A percentile compares a stretch with the other conserved stretches of the same genome.
Conservation (phyloP, 1,140 invertebrate genomes). For the Drosophila ficusphila region DNA sequence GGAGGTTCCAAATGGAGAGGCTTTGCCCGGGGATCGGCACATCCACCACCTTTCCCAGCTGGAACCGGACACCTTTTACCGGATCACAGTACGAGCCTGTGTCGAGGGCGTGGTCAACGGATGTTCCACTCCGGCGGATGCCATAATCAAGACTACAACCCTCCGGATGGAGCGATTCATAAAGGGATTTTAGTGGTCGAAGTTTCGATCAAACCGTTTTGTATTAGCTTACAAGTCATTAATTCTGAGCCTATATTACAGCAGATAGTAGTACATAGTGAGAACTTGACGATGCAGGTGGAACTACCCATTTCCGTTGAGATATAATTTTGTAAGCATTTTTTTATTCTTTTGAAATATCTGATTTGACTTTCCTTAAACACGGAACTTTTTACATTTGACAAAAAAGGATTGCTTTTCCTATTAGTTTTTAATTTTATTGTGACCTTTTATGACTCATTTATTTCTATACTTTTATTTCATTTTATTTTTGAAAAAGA, state of each 20-base stretch:
- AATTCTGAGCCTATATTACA: constrained; percentile 6
- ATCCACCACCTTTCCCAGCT: constrained; percentile 38
- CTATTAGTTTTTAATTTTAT: too few species aligned
- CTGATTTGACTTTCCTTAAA: too few species aligned
- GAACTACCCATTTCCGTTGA: not conserved
- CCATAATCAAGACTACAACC: constrained; percentile 44
- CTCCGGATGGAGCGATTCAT: constrained; percentile 47
- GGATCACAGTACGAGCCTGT: constrained; percentile 62
- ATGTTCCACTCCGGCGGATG: constrained; percentile 54
- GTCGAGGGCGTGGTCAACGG: constrained; percentile 61
- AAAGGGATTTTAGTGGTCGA: constrained; percentile 11
- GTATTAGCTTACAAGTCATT: constrained; percentile 37
- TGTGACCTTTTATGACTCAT: too few species aligned
- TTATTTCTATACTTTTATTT: too few species aligned
- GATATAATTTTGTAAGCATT: not conserved
- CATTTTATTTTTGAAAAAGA: too few species aligned
- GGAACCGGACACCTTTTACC: constrained; percentile 47
- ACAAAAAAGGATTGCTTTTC: too few species aligned
- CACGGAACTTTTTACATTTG: too few species aligned
- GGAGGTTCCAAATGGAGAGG: constrained; percentile 32
- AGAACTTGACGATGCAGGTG: not conserved
- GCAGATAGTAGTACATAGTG: not conserved
- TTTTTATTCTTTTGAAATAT: constrained; percentile 1
- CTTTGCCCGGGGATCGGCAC: constrained; percentile 50
- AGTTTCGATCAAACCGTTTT: not conserved